A percentile compares a stretch with the other conserved stretches of the same genome.
Evolutionary conservation across 2,888 invertebrate species (phyloP).

Genomic region (Pegoplata infirma): DNA sequence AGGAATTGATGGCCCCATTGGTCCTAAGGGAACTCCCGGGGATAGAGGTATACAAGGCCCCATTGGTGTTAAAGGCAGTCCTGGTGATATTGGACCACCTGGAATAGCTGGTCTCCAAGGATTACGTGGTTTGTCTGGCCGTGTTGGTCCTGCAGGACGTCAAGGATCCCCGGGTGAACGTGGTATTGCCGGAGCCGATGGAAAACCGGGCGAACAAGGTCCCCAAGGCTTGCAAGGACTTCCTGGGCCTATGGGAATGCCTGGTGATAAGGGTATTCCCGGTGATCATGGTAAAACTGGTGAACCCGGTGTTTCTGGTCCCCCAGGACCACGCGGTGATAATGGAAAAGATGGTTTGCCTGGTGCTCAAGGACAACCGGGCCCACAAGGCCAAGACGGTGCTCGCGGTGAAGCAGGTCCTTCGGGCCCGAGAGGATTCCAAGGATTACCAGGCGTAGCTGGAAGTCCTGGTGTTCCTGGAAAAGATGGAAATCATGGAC

Average conservation of each 20-base stretch:
- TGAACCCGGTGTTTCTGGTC: constrained; percentile 84
- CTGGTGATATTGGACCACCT: constrained; percentile 81
- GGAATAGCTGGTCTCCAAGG: constrained; percentile 82
- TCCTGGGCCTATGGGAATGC: constrained; percentile 85
- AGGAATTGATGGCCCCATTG: constrained; percentile 88
- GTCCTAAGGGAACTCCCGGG: constrained; percentile 86
- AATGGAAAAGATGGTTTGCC: constrained; percentile 87
- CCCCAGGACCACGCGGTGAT: constrained; percentile 88
- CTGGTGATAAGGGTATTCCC: constrained; percentile 82
- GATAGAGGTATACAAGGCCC: constrained; percentile 85
- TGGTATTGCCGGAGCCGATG: constrained; percentile 89
- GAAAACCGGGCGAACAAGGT: constrained; percentile 90
- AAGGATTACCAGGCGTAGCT: constrained; percentile 85
- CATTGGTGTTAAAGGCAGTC: constrained; percentile 82
- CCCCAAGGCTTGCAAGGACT: constrained; percentile 88
- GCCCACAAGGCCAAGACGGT: constrained; percentile 85
- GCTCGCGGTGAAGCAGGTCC: constrained; percentile 88
- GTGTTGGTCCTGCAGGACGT: constrained; percentile 85
- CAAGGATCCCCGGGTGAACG: constrained; percentile 85
- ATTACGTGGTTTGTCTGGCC: constrained; percentile 82
- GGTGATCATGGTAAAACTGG: constrained; percentile 91
- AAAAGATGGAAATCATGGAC: constrained; percentile 88
- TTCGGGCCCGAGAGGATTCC: constrained; percentile 86
- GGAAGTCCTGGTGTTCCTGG: constrained; percentile 87
- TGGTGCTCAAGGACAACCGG: constrained; percentile 87